Base-by-base conservation (phyloP, 53 echinoderm and acorn worm species). In the Antedon mediterranea region DNA sequence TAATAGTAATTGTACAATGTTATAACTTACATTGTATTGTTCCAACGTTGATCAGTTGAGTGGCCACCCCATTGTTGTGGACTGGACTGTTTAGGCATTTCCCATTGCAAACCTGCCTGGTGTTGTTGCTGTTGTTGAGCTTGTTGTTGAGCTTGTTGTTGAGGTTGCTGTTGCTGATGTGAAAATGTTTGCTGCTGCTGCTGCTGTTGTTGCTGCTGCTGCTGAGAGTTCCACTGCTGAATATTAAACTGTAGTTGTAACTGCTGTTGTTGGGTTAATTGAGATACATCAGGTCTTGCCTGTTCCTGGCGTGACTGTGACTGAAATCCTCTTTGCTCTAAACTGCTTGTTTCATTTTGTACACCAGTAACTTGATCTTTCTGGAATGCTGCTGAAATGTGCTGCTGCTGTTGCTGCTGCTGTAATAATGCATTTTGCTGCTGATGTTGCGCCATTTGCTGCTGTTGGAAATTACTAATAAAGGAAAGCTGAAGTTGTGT, bases 131-230 rank as follows among this genome's bases (percentile, higher is more conserved):
- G 42, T 8, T 18, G 30, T 43, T 77, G 78, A 37, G 29, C 72
- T 34, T 33, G 71, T 74, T 74, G 73, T 2, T 30, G 42, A 33
- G 4, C 29, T 42, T 78, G 78, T 31, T 78, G 57, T 14, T 78
- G 43, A 78, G n/a, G 31, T 34, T 23, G 29, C 30, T 78, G 78
- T 28, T 78, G 57, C 13, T 78, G 43, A 78, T n/a, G 31, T 78
- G 43, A 44, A 43, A 29, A 44, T 43, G 43, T 20, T 32, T 77
- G 29, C n/a, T 29, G 77, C 77, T 77, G 77, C 11, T 33, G 72
- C 18, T 71, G 70, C 7, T 76, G 81, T 34, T 74, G 79, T 30
- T 82, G 42, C 28, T 8, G 11, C 28, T 44, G 30, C 57, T 75
- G 81, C 31, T 76, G 85, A 0, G 30, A 72, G 41, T 32, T 44